Percentiles rank a stretch among this genome's conserved stretches.
These are phyloP conservation scores for Phallusia fumigata DNA, from an alignment of 23 tunicate genomes.

Conservation along the genomic window DNA sequence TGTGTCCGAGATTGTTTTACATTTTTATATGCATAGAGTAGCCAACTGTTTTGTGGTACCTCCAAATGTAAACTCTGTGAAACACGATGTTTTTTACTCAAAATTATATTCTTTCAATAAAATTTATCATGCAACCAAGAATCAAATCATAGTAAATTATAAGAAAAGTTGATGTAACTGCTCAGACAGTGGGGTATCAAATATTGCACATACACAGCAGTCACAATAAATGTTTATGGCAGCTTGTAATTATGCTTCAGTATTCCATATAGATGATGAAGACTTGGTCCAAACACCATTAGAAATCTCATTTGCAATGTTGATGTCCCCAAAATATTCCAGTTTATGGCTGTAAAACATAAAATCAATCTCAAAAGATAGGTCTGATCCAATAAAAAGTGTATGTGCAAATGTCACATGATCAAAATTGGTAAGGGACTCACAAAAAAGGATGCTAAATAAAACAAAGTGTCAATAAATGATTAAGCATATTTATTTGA, in stretches of 20 bases:
- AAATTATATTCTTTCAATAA: constrained; percentile 4
- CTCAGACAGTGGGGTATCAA: too few relatives aligned
- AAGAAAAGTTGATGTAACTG: neutral
- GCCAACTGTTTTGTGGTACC: neutral
- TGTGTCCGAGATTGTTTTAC: neutral
- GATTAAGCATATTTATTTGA: too few relatives aligned
- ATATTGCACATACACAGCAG: neutral
- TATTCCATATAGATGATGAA: constrained; percentile 24
- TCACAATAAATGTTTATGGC: neutral
- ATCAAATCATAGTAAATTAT: too few relatives aligned
- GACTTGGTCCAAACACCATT: constrained; percentile 8
- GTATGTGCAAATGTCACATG: too few relatives aligned
- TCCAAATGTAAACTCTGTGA: neutral
- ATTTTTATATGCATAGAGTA: constrained; percentile 1
- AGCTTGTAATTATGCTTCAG: neutral
- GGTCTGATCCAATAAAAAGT: too few relatives aligned
- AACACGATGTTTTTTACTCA: neutral
- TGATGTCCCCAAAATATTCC: constrained; percentile 26
- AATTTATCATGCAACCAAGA: neutral
- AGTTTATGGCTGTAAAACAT: constrained; percentile 11
- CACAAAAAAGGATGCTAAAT: too few relatives aligned
- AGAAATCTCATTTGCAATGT: neutral
- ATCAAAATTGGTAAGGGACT: too few relatives aligned
- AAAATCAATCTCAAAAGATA: neutral
- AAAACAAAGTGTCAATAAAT: too few relatives aligned